Evolutionary conservation across 2,888 invertebrate species (phyloP), one percentile per base, ranked within the genome.

Genomic region (Scaptomyza cyrtandrae): DNA sequence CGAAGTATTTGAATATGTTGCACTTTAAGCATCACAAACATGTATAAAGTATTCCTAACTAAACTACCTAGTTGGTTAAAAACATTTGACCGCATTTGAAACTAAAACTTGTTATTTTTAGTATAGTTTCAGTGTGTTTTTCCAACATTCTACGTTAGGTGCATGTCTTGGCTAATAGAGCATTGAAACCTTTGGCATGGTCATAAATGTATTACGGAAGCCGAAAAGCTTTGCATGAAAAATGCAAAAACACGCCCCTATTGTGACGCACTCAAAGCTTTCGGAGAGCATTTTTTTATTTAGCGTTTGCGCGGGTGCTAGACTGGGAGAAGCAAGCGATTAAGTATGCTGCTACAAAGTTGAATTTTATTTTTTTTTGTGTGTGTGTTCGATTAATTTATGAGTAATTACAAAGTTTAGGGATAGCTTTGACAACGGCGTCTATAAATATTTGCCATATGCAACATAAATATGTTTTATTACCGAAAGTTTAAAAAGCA

Each of bases 131-230:
- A 19, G 19, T 2, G n/a, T 19, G 10, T 6, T 2, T 27, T 35
- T 29, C 3, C 37, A n/a, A 11, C 46, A 13, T 53, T 11, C 37
- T 27, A 29, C 52, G 57, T 14, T 24, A 33, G 75, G 75, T 75
- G 43, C 37, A 61, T 63, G 78, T 75, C 75, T 68, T 19, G 73
- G 77, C 77, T 75, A 72, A 60, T 59, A 55, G 1, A 33, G 48
- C 31, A 33, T 16, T 16, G 16, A 50, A 31, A 43, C 53, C 41
- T 44, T 56, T 44, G 1, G 44, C 46, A 14, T 43, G 14, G 19
- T 37, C 49, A 44, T 39, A 37, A 43, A 44, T 43, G 55, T 53
- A 45, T 44, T 46, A 44, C 31, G 49, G 59, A 76, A 67, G 67
- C 67, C 60, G 19, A 46, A 60, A 75, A 75, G 75, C 75, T 75